Evolutionary conservation across 2,113 vertebrate species (phyloP), one percentile per base, ranked within the genome.

Genomic region (Dicaeum eximium): DNA sequence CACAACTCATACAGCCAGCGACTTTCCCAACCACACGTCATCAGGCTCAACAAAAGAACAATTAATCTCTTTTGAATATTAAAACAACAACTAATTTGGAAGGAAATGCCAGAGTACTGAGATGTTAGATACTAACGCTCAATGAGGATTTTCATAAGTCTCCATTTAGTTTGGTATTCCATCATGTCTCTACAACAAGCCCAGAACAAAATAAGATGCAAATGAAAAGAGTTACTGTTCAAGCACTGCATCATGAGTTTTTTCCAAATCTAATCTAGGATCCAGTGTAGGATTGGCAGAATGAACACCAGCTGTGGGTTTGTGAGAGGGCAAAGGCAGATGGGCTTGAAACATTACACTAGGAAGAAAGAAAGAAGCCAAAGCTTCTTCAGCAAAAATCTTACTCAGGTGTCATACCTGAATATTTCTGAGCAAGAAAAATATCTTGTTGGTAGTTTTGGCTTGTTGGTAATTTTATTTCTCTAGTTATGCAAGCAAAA

Each of bases 41-140:
- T 73, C 60, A 83, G 73, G 42, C 77, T 91, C 45, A 85, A 91
- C 57, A 95, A 84, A 86, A 91, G 94, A 64, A 19, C 73, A 89
- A 40, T 50, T 78, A 93, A 95, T 57, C 28, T 69, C 73, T 84
- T 92, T 38, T 56, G 48, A 38, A 71, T 81, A 72, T 88, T 92
- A 80, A 92, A 94, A 80, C 54, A 90, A 88, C 44, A 69, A 80
- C 37, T 80, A 80, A 85, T 93, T 88, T 86, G 60, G 64, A 93
- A 93, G 95, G 92, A 94, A 96, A 97, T 96, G 9, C 93, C 96
- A 94, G 67, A 94, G 54, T 60, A 88, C 79, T 96, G 95, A 96
- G 81, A 86, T 82, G 82, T 69, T 80, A 67, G 66, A 82, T 37
- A 10, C 58, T 86, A 73, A 67, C 19, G 50, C 12, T 92, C 81